phyloP scores from a whole-genome alignment of 2,888 invertebrate species.

The Mythimna pallens region DNA sequence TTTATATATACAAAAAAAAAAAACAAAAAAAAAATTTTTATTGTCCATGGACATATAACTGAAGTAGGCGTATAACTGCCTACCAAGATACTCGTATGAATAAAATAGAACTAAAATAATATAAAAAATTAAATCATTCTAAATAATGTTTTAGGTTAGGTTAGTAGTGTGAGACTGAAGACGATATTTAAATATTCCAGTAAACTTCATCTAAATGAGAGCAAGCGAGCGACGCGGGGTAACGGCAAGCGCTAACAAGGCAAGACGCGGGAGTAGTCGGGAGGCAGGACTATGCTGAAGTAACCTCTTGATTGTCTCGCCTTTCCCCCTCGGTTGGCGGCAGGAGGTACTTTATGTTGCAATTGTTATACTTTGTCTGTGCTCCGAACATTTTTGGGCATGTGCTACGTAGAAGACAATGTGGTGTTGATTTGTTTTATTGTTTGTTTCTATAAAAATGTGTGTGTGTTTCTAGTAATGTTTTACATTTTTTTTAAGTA shows the following conservation, averaged over 20 bases:
- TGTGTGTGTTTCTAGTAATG: no score
- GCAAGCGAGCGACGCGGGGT: not conserved
- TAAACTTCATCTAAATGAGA: constrained; percentile 13
- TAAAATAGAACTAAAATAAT: no score
- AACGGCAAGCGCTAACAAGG: constrained; percentile 64
- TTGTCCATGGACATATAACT: no score
- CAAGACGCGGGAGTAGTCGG: constrained; percentile 15
- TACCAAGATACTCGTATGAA: no score
- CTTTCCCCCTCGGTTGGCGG: constrained; percentile 62
- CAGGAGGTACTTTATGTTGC: constrained; percentile 54
- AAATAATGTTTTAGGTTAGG: no score
- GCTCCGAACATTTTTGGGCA: constrained; percentile 48
- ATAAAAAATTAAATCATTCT: no score
- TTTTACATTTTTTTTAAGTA: no score
- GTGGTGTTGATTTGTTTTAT: not conserved
- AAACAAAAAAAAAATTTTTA: no score
- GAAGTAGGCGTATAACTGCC: no score
- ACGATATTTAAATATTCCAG: not conserved
- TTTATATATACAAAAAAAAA: not conserved
- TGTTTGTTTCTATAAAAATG: no score
- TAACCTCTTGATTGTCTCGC: constrained; percentile 71
- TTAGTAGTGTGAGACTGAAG: no score
- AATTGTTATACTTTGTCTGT: constrained; percentile 62
- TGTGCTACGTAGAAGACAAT: constrained; percentile 1
- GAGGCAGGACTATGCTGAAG: constrained; percentile 50